Evolutionary conservation across 1,140 invertebrate species (phyloP).

Genomic region (Gryon sp.): DNA sequence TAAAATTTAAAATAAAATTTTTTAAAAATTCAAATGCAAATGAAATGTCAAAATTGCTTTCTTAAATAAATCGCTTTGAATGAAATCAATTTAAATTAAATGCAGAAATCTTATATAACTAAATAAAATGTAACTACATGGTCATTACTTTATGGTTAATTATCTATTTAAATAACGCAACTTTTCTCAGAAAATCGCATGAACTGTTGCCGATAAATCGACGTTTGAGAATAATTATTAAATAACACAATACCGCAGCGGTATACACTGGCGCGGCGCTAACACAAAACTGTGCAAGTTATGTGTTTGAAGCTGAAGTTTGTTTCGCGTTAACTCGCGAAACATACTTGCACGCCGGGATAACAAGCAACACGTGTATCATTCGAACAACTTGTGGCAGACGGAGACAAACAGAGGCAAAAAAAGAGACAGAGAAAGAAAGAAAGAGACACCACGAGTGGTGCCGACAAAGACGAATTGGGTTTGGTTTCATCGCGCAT

Average conservation of each 20-base stretch:
- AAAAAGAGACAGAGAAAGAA: not conserved
- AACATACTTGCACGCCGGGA: conserved; percentile 36
- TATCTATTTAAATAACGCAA: too few species aligned
- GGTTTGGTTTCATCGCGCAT: conserved; percentile 24
- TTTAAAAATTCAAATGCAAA: too few species aligned
- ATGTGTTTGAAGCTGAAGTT: conserved; percentile 32
- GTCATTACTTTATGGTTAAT: too few species aligned
- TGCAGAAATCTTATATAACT: too few species aligned
- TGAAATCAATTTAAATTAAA: too few species aligned
- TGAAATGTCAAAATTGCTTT: too few species aligned
- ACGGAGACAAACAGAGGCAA: too few species aligned
- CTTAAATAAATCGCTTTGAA: too few species aligned
- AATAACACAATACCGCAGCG: conserved; percentile 17
- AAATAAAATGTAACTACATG: too few species aligned
- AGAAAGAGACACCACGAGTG: not conserved
- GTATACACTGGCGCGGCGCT: not conserved
- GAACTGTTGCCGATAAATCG: conserved; percentile 24
- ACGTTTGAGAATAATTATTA: conserved; percentile 33
- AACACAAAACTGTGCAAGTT: conserved; percentile 37
- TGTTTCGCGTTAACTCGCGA: conserved; percentile 40
- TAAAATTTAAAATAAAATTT: too few species aligned
- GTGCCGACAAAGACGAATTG: conserved; percentile 16
- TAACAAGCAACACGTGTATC: conserved; percentile 59
- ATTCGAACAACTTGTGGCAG: conserved; percentile 15
- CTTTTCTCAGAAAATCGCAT: not conserved